Percentiles rank a stretch among this genome's conserved stretches.
Conservation (phyloP, 2,888 invertebrate genomes). For the Zhuqinia jingwanae region DNA sequence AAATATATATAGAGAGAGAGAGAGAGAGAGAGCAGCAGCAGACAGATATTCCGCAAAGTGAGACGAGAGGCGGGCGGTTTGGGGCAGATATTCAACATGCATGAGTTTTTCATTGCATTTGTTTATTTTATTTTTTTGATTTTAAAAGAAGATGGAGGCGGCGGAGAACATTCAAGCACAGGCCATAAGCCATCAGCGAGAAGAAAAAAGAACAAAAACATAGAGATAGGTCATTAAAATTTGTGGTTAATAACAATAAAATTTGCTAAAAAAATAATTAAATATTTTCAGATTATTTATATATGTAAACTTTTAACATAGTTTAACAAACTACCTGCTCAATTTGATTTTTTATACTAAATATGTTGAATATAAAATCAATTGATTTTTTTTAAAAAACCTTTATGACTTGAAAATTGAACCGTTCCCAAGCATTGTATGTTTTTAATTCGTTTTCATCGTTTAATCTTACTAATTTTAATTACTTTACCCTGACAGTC, state of each 20-base stretch:
- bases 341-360: no score
- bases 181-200: constrained; percentile 79
- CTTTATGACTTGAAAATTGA: constrained; percentile 61
- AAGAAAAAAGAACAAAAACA: constrained; percentile 68
- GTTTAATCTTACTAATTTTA: background rate
- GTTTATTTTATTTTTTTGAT: constrained; percentile 4
- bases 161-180: constrained; percentile 79
- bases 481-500: background rate
- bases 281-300: background rate
- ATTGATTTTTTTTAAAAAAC: background rate
- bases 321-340: no score
- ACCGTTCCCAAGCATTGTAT: constrained; percentile 70
- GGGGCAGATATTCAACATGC: constrained; percentile 77
- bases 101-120: constrained; percentile 67
- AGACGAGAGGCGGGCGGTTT: constrained; percentile 70
- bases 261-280: no score
- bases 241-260: constrained; percentile 1
- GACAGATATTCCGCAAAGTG: constrained; percentile 67
- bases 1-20: constrained; percentile 61
- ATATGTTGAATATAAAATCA: background rate
- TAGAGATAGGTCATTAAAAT: constrained; percentile 49
- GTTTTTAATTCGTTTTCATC: background rate
- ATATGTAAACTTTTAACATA: background rate
- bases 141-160: constrained; percentile 75
- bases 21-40: constrained; percentile 63